Evolutionary conservation across 2,797 vertebrate species (phyloP).

Genomic region (Arnoldichthys spilopterus): DNA sequence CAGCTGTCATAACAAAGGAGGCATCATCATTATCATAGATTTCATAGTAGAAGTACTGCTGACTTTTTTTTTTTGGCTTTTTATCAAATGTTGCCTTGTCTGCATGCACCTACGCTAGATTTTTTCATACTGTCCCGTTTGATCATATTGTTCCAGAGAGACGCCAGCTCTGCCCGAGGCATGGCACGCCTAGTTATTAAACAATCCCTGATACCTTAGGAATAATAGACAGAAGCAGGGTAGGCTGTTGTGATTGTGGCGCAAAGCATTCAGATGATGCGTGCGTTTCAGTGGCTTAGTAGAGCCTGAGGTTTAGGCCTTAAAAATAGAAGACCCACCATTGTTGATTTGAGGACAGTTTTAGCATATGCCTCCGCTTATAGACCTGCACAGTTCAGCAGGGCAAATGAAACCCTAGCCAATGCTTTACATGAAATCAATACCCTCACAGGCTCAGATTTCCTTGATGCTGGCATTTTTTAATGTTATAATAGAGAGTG

Average conservation of each 20-base stretch:
- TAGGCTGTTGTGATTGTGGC: neutral
- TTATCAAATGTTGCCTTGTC: neutral
- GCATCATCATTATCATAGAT: neutral
- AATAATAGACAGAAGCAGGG: neutral
- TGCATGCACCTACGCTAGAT: neutral
- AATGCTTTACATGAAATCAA: conserved; percentile 31
- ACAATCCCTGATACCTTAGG: neutral
- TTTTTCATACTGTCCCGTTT: neutral
- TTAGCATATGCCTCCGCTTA: neutral
- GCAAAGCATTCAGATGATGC: neutral
- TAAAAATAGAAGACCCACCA: neutral
- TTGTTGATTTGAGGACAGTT: neutral
- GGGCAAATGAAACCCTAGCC: conserved; percentile 16
- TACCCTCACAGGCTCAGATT: conserved; percentile 24
- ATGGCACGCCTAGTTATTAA: conserved; percentile 24
- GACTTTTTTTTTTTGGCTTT: neutral
- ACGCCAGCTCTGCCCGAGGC: neutral
- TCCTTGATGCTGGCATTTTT: conserved; percentile 36
- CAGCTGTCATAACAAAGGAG: neutral
- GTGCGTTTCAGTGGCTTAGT: neutral
- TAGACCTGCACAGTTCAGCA: conserved; percentile 18
- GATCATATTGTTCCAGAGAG: conserved; percentile 1
- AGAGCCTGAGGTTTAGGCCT: neutral
- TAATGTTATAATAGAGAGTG: neutral
- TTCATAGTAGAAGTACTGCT: neutral